Conservation (phyloP, 2,888 invertebrate genomes). For the Hecatera dysodea region DNA sequence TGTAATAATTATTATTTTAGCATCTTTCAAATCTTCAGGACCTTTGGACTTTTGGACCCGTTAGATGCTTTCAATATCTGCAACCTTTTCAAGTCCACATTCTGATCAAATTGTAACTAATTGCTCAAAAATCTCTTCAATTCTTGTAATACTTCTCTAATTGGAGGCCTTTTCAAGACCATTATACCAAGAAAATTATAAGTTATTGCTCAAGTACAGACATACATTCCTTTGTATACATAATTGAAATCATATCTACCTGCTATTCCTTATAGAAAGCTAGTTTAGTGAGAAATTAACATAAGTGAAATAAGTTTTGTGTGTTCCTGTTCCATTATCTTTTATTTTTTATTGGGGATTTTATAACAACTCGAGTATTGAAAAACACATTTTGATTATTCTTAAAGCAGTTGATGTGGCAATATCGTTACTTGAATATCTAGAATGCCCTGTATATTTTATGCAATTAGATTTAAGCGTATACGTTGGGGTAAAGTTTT, state of each 20-base stretch:
- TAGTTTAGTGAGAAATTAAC: constrained; percentile 32
- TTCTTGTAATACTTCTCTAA: background rate
- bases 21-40: too few species aligned
- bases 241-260: constrained; percentile 62
- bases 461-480: too few species aligned
- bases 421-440: background rate
- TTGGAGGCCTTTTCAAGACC: background rate
- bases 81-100: background rate
- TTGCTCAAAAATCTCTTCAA: background rate
- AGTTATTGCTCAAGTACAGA: constrained; percentile 35
- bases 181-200: background rate
- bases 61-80: too few species aligned
- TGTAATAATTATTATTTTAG: too few species aligned
- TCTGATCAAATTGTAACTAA: too few species aligned
- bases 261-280: constrained; percentile 33
- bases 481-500: too few species aligned
- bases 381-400: background rate
- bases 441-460: too few species aligned
- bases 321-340: constrained; percentile 24
- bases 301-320: background rate
- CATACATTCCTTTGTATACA: constrained; percentile 2
- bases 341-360: constrained; percentile 1
- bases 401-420: background rate
- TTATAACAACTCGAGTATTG: too few species aligned
- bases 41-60: too few species aligned